Base-by-base conservation (phyloP, 1,140 invertebrate genomes). In the Aplysia californica region DNA sequence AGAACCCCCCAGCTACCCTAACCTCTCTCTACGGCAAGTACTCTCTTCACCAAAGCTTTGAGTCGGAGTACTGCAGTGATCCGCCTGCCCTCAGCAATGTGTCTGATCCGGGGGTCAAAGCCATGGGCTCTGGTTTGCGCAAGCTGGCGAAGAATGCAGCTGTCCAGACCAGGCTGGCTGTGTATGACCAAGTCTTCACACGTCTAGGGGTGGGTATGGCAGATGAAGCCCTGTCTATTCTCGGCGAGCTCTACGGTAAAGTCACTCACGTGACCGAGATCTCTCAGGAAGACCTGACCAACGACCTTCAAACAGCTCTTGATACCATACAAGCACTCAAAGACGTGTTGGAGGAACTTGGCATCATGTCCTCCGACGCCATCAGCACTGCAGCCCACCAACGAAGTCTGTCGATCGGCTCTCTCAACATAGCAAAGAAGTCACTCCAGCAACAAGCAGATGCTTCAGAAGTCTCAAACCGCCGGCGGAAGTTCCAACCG, bases 291-390 rank as follows among this genome's bases (percentile, higher is more conserved):
- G 72, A 66, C 66, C 29, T 75, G 36, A 75, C 72, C 15, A 65
- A 23, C 31, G 55, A 39, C 41, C 35, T 75, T 5, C 72, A 75
- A 23, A 75, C 72, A 66, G 72, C 72, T 10, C n/a, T 75, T 23
- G 72, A 75, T 66, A 75, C 72, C 21, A 75, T 75, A 59, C 72
- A 75, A 50, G 72, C 72, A 31, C 41, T 75, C 38, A 75, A 75
- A 35, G 72, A 75, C 66, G 72, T 75, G 1, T 41, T 75, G n/a
- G 72, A 75, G 26, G 72, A 75, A 23, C 23, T 75, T n/a, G 72
- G 72, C n/a, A 21, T 75, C 39, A 75, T 75, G 72, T 75, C 72
- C 23, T 65, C 36, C 23, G 72, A 75, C 59, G 59, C 72, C 21
- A 23, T 66, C 10, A 31, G 38, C 1, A 75, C 72, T 33, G 72